A percentile compares a stretch with the other conserved stretches of the same genome.
Evolutionary conservation across 2,113 vertebrate genomes (phyloP).

Genomic region (Rhinogobius similis): DNA sequence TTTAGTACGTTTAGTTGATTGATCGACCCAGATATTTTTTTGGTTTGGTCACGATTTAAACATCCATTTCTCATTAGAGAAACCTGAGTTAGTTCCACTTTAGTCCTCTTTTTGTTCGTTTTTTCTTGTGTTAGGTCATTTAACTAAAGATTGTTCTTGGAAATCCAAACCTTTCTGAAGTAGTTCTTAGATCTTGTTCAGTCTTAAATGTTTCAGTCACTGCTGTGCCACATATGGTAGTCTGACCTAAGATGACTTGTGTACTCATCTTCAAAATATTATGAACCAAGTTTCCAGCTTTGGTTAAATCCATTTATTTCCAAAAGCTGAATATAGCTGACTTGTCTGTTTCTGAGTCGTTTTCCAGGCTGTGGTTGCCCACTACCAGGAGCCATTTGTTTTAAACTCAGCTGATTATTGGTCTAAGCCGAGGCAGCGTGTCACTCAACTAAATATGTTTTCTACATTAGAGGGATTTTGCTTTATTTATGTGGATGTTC

Average conservation of each 20-base stretch:
- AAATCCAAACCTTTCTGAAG: not conserved
- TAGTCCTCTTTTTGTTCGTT: not conserved
- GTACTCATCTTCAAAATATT: slow-evolving; percentile 1
- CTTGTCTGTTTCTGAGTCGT: slow-evolving; percentile 4
- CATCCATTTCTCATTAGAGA: too few relatives aligned
- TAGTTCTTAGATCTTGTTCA: not conserved
- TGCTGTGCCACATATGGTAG: not conserved
- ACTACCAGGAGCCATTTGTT: slow-evolving; percentile 12
- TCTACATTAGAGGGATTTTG: not conserved
- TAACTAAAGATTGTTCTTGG: not conserved
- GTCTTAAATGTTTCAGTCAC: not conserved
- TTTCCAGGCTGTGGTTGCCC: slow-evolving; percentile 9
- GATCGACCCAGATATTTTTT: too few relatives aligned
- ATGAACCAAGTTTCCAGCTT: slow-evolving; percentile 7
- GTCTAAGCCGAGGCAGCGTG: not conserved
- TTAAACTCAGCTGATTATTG: slow-evolving; percentile 1
- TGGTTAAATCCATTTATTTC: not conserved
- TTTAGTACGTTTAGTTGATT: too few relatives aligned
- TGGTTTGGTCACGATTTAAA: not conserved
- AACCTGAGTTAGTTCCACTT: not conserved
- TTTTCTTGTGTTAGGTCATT: not conserved
- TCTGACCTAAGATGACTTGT: not conserved
- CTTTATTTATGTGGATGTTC: not conserved
- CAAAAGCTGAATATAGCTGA: slow-evolving; percentile 3
- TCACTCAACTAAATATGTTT: slow-evolving; percentile 1